These are phyloP conservation scores for Columba janthina DNA, from an alignment of 2,113 vertebrate species.

Conservation along the genomic window DNA sequence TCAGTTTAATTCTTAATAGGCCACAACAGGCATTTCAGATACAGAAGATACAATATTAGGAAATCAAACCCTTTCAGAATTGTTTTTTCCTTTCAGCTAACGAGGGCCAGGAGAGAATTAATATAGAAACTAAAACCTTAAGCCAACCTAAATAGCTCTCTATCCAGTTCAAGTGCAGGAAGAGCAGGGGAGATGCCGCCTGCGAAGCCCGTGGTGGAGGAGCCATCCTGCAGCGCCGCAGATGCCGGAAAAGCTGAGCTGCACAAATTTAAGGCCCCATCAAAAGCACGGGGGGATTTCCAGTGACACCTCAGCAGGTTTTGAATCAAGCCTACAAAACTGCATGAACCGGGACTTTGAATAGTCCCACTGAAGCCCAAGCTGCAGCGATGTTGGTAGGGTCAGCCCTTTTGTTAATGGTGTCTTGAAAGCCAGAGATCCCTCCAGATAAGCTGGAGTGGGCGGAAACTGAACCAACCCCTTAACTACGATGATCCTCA, in stretches of 20 bases:
- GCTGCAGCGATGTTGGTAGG: fast-evolving
- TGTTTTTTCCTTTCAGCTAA: constrained; percentile 69
- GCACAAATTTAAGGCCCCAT: neutral
- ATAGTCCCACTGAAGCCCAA: neutral
- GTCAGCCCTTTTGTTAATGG: neutral
- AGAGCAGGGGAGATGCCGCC: neutral
- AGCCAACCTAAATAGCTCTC: constrained; percentile 9
- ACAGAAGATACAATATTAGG: constrained; percentile 52
- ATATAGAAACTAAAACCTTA: constrained; percentile 35
- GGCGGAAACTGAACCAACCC: neutral
- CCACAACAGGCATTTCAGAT: constrained; percentile 60
- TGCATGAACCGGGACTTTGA: neutral
- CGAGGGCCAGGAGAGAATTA: constrained; percentile 70
- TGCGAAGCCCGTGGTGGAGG: neutral
- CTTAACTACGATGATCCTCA: neutral
- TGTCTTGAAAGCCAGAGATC: neutral
- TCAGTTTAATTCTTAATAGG: constrained; percentile 74
- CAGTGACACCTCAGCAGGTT: constrained; percentile 32
- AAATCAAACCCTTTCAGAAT: constrained; percentile 60
- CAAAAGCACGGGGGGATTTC: neutral
- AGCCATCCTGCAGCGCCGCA: neutral
- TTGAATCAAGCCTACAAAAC: neutral
- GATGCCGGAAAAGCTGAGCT: neutral
- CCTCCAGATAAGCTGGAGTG: neutral
- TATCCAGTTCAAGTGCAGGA: neutral